These are phyloP conservation scores for Macrotis lagotis DNA, from an alignment of 2,113 vertebrate species.

Conservation along the genomic window DNA sequence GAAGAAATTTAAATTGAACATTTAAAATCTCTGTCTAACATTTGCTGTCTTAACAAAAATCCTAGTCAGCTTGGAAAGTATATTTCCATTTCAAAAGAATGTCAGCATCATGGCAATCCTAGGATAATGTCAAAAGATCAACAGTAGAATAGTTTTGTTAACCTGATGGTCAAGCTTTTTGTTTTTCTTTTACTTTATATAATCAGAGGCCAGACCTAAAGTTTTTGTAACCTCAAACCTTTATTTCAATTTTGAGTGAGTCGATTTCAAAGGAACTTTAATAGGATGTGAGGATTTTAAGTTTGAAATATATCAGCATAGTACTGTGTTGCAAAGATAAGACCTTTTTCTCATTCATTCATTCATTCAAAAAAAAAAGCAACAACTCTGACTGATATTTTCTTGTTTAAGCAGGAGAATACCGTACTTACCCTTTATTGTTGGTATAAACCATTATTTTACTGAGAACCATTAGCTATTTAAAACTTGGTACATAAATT, in stretches of 20 bases:
- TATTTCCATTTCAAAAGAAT: neutral
- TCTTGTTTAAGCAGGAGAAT: slow-evolving; percentile 65
- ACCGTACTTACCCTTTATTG: slow-evolving; percentile 79
- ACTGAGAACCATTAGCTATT: slow-evolving; percentile 84
- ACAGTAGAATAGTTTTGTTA: neutral
- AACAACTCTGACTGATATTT: slow-evolving; percentile 46
- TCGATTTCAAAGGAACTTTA: slow-evolving; percentile 30
- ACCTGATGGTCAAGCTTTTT: neutral
- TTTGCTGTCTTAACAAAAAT: neutral
- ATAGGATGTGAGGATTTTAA: neutral
- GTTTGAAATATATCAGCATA: slow-evolving; percentile 20
- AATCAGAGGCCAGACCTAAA: neutral
- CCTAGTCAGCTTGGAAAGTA: neutral
- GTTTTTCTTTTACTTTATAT: slow-evolving; percentile 28
- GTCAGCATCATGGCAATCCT: neutral
- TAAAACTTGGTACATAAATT: slow-evolving; percentile 88
- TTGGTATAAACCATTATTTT: slow-evolving; percentile 82
- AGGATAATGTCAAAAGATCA: rapidly evolving
- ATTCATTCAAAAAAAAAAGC: slow-evolving; percentile 41
- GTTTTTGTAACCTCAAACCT: slow-evolving; percentile 30
- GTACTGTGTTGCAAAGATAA: slow-evolving; percentile 22
- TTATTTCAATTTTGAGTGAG: slow-evolving; percentile 18
- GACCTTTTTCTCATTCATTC: slow-evolving; percentile 33
- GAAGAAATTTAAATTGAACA: neutral
- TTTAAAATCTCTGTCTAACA: neutral